A percentile compares a stretch with the other conserved stretches of the same genome.
phyloP scores from a whole-genome alignment of 2,888 invertebrate species.

The Drosophila acutilabella region DNA sequence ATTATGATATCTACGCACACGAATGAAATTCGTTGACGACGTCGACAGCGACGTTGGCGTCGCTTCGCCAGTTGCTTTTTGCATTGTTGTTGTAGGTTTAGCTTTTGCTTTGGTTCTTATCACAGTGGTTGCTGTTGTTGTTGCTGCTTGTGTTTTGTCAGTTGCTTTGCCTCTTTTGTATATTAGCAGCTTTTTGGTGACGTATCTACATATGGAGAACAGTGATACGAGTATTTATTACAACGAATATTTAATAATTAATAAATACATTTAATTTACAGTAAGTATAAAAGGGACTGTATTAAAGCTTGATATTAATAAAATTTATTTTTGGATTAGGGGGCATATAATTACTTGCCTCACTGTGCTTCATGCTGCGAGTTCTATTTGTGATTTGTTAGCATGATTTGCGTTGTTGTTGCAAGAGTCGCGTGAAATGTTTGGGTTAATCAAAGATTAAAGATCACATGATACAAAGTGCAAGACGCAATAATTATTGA shows the following conservation, averaged over 20 bases:
- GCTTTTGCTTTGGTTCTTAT: constrained; percentile 50
- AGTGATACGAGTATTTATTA: background rate
- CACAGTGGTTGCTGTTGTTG: constrained; percentile 11
- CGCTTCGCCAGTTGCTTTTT: constrained; percentile 40
- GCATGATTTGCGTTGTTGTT: constrained; percentile 31
- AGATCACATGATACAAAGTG: constrained; percentile 31
- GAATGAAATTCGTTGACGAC: constrained; percentile 49
- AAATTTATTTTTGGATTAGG: background rate
- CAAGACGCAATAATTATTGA: constrained; percentile 23
- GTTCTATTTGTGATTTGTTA: constrained; percentile 48
- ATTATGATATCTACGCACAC: constrained; percentile 82
- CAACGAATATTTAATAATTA: background rate
- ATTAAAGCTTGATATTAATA: background rate
- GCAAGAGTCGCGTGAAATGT: constrained; percentile 3
- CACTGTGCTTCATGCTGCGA: background rate
- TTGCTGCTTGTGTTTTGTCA: constrained; percentile 41
- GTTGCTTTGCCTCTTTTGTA: constrained; percentile 41
- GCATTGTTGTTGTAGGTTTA: constrained; percentile 23
- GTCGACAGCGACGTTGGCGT: constrained; percentile 7
- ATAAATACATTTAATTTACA: background rate
- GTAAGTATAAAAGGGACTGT: background rate
- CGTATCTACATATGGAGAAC: constrained; percentile 16
- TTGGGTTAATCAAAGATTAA: constrained; percentile 17
- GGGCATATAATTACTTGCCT: background rate
- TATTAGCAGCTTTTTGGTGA: constrained; percentile 37